A percentile compares a stretch with the other conserved stretches of the same genome.
These are phyloP conservation scores for Drosophila oshimai DNA, from an alignment of 1,140 invertebrate genomes.

Conservation along the genomic window DNA sequence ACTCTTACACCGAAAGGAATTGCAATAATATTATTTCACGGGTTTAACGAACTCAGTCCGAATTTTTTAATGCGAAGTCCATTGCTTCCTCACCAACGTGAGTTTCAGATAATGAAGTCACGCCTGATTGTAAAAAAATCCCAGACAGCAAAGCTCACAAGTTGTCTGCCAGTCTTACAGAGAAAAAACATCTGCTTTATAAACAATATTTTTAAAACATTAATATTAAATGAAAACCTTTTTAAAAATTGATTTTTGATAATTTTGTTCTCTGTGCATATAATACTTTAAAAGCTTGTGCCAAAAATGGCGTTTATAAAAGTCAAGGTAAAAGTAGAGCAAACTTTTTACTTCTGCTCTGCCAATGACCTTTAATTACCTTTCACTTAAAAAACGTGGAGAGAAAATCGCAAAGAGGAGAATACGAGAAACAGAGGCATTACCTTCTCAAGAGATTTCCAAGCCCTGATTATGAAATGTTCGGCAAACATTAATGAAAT, in stretches of 20 bases:
- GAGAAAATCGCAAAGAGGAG: not conserved
- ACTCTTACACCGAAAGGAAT: not conserved
- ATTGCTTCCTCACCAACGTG: conserved; percentile 31
- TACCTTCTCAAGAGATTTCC: conserved; percentile 4
- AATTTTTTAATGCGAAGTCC: conserved; percentile 4
- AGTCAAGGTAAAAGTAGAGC: conserved; percentile 43
- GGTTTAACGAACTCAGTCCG: conserved; percentile 55
- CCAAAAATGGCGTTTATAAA: conserved; percentile 1
- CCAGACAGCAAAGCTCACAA: not conserved
- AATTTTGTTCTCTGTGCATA: conserved; percentile 1
- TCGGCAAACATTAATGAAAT: not conserved
- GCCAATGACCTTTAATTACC: conserved; percentile 59
- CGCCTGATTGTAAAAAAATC: conserved; percentile 13
- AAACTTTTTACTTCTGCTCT: conserved; percentile 18
- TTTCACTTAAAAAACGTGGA: conserved; percentile 40
- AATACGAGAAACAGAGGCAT: not conserved
- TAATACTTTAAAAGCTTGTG: conserved; percentile 3
- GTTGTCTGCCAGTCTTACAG: not conserved
- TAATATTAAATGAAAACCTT: too few species aligned
- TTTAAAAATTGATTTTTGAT: not conserved
- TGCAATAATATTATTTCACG: not conserved
- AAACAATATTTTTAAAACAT: not conserved
- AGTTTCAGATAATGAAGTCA: conserved; percentile 34
- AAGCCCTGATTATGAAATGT: conserved; percentile 20
- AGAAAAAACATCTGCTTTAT: too few species aligned